Percentiles rank a stretch among this genome's conserved stretches.
Conservation (phyloP, 2,113 vertebrate genomes). For the Sinocyclocheilus maitianheensis region DNA sequence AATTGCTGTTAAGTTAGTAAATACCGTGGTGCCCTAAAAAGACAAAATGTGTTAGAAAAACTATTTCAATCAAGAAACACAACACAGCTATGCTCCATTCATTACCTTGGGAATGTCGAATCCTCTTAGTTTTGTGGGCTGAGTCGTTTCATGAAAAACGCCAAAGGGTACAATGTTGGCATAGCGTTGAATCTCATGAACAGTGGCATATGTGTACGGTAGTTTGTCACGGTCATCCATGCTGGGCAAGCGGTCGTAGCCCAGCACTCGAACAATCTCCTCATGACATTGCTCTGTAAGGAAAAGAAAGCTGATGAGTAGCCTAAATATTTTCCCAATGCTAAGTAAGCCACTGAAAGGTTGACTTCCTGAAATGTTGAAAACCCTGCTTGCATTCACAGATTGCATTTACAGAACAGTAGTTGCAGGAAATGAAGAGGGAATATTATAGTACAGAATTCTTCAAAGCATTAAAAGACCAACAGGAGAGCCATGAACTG, state of each 20-base stretch:
- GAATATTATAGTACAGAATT: background rate
- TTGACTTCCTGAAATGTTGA: too few species aligned
- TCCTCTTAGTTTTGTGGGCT: constrained; percentile 34
- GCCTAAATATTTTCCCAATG: too few species aligned
- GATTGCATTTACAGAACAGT: background rate
- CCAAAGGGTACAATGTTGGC: constrained; percentile 35
- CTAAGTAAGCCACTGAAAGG: too few species aligned
- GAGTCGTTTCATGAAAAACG: constrained; percentile 19
- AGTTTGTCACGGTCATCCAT: constrained; percentile 50
- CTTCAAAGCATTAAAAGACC: background rate
- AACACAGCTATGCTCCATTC: background rate
- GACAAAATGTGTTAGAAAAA: background rate
- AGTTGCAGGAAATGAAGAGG: background rate
- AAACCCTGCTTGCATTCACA: background rate
- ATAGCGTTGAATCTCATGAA: constrained; percentile 50
- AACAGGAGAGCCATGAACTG: background rate
- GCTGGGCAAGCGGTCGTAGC: constrained; percentile 39
- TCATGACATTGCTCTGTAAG: constrained; percentile 43
- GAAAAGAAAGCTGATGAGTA: too few species aligned
- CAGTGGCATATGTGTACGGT: constrained; percentile 37
- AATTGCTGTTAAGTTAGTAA: constrained; percentile 68
- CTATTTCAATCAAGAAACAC: background rate
- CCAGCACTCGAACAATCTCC: constrained; percentile 49
- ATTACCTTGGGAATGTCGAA: constrained; percentile 47
- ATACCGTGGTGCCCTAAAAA: constrained; percentile 47